Evolutionary conservation across 2,113 vertebrate species (phyloP).

Genomic region (Pelodiscus sinensis): DNA sequence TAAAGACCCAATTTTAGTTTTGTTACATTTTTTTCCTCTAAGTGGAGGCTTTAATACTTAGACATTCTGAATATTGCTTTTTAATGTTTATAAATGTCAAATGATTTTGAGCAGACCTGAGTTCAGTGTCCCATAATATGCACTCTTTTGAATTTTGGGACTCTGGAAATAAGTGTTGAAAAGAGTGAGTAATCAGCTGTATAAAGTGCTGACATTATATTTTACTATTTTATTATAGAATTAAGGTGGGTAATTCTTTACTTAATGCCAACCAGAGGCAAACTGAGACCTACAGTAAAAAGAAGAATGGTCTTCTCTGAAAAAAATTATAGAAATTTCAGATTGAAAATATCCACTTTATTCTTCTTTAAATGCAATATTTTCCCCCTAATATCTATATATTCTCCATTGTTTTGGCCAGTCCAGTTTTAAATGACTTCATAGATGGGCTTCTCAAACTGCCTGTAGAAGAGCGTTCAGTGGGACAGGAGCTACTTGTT

Average conservation of each 20-base stretch:
- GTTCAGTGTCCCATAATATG: background rate
- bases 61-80: constrained; percentile 39
- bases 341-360: background rate
- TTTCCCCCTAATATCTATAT: background rate
- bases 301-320: background rate
- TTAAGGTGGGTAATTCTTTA: constrained; percentile 5
- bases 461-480: background rate
- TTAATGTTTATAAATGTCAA: constrained; percentile 36
- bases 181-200: background rate
- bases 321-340: background rate
- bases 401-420: background rate
- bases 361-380: background rate
- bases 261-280: constrained; percentile 5
- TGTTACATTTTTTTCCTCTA: constrained; percentile 29
- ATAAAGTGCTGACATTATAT: background rate
- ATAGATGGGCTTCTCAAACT: background rate
- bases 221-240: constrained; percentile 16
- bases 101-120: constrained; percentile 56
- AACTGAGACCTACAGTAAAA: background rate
- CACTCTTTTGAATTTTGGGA: constrained; percentile 24
- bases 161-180: constrained; percentile 23
- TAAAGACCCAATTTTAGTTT: background rate
- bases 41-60: constrained; percentile 45
- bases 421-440: background rate
- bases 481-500: background rate